Evolutionary conservation across 2,113 vertebrate genomes (phyloP).

Genomic region (Sciurus niger): DNA sequence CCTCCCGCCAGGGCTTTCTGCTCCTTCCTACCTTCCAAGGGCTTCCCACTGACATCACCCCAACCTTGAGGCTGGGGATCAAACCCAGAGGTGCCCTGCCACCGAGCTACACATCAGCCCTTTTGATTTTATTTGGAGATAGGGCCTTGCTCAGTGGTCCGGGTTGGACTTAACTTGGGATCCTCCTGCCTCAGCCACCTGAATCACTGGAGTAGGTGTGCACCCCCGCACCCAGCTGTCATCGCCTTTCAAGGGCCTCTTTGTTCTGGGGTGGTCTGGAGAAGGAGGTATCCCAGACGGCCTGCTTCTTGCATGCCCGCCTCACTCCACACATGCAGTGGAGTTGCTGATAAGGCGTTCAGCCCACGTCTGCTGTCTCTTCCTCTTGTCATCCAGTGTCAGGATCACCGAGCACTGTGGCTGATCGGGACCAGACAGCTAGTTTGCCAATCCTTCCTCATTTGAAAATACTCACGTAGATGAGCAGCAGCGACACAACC

Average conservation of each 20-base stretch:
- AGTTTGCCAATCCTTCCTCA: background rate
- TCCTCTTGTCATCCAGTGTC: background rate
- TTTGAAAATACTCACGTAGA: background rate
- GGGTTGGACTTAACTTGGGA: background rate
- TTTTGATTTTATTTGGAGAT: background rate
- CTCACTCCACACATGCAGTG: no score
- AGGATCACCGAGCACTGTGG: background rate
- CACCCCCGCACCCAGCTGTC: no score
- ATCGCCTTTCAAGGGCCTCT: background rate
- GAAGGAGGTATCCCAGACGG: background rate
- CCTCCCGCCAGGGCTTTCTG: fast-evolving
- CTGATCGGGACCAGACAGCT: background rate
- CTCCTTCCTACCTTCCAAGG: background rate
- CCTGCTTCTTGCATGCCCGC: background rate
- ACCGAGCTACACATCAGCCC: no score
- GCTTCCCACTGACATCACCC: background rate
- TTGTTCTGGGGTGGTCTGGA: background rate
- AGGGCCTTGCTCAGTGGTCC: background rate
- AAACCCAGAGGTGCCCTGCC: no score
- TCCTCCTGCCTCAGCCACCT: background rate
- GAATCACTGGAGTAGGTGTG: no score
- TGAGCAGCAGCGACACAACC: background rate
- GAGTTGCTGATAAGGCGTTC: background rate
- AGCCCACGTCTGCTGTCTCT: background rate
- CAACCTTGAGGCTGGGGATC: background rate